These are phyloP conservation scores for Pantherophis guttatus DNA, from an alignment of 2,113 vertebrate genomes.

Conservation along the genomic window DNA sequence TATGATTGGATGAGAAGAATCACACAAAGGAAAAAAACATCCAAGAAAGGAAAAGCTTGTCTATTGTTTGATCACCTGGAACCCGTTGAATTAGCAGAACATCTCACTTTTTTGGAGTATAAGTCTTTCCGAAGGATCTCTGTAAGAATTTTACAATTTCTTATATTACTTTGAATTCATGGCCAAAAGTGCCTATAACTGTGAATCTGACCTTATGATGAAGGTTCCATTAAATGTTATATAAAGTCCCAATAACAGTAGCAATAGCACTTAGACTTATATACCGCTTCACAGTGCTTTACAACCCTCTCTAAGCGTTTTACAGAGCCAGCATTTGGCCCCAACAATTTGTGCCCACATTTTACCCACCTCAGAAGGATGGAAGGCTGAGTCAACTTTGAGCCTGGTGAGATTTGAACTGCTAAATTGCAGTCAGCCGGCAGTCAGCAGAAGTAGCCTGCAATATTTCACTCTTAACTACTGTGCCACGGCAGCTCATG, in stretches of 20 bases:
- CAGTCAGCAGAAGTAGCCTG: too few relatives aligned
- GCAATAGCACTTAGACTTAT: too few relatives aligned
- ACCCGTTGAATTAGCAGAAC: slow-evolving; percentile 93
- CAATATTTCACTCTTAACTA: too few relatives aligned
- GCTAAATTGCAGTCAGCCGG: too few relatives aligned
- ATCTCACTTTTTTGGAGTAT: slow-evolving; percentile 96
- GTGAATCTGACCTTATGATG: not conserved
- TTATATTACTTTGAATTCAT: slow-evolving; percentile 36
- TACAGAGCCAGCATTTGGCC: too few relatives aligned
- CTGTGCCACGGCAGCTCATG: too few relatives aligned
- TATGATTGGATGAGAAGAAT: slow-evolving; percentile 98
- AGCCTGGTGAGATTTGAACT: too few relatives aligned
- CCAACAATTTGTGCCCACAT: too few relatives aligned
- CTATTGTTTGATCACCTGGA: slow-evolving; percentile 96
- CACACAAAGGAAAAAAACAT: slow-evolving; percentile 91
- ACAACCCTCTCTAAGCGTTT: too few relatives aligned
- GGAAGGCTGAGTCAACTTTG: too few relatives aligned
- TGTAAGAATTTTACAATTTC: slow-evolving; percentile 70
- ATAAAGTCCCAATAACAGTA: not conserved
- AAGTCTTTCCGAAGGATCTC: slow-evolving; percentile 96
- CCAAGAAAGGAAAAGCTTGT: slow-evolving; percentile 94
- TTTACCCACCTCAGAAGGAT: too few relatives aligned
- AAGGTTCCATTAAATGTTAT: not conserved
- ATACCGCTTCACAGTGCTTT: too few relatives aligned
- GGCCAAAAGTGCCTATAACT: not conserved